Base-by-base conservation (phyloP, 2,113 vertebrate genomes). In the Bubo scandiacus region DNA sequence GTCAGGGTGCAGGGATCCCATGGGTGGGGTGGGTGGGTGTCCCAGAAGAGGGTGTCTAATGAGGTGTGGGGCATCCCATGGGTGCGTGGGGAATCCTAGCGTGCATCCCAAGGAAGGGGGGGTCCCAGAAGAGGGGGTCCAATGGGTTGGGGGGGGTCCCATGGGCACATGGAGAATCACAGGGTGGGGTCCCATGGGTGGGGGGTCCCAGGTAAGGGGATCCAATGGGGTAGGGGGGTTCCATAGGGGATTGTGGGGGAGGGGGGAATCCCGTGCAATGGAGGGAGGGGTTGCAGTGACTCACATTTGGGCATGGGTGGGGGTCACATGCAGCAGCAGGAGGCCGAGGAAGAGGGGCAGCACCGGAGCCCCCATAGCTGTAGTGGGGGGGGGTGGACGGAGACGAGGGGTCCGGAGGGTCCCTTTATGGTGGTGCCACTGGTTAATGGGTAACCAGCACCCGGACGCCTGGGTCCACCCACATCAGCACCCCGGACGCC, bases 301-400 rank as follows among this genome's bases (percentile, higher is more conserved):
- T 81, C 61, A 81, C 78, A 81, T 5, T 11, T 54, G 78, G 98
- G 97, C 61, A 99, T 4, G 98, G 98, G 52, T 99, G 99, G 36
- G 99, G 99, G 52, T 98, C 98, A 97, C 98, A 20, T 98, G 98
- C 85, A 98, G 98, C 73, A 99, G 98, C 32, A 66, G 2, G 98
- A 98, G 5, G 98, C 98, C 30, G 15, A 78, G n/a, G 57, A 77
- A 19, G 96, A 82, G 29, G 98, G 97, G 65, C 58, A 96, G 90
- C 92, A 55, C n/a, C 36, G 19, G 26, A 43, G 23, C 93, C 81
- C n/a, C 83, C 91, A 57, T 93, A 84, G 36, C n/a, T 10, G 32
- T 22, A 51, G 23, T 36, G 59, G 59, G 38, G 36, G 36, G 9
- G 26, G 5, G 13, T 22, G 5, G 32, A 29, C 43, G 15, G 49